These are phyloP conservation scores for Pogonognathellus flavescens DNA, from an alignment of 1,140 invertebrate species.

Conservation along the genomic window DNA sequence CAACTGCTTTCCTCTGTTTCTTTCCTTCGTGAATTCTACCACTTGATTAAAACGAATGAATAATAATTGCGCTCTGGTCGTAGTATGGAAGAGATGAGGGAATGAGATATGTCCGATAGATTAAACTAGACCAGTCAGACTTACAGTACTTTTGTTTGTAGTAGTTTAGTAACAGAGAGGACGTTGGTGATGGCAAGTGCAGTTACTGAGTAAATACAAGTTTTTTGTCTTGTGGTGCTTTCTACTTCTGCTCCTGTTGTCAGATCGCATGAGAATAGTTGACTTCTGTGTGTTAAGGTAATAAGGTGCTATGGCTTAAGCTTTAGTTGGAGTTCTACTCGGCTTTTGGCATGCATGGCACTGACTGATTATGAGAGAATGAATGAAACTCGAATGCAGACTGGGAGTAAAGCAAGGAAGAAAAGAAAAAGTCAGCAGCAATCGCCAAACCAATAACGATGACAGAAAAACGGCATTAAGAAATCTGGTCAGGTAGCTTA, in stretches of 20 bases:
- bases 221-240: slow-evolving; percentile 9
- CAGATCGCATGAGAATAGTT: background rate
- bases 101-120: too few relatives aligned
- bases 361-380: slow-evolving; percentile 22
- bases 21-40: too few relatives aligned
- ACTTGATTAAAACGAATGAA: too few relatives aligned
- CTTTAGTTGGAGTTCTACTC: too few relatives aligned
- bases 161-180: too few relatives aligned
- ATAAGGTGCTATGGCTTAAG: too few relatives aligned
- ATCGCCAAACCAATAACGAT: slow-evolving; percentile 13
- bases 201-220: background rate
- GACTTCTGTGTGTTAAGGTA: background rate
- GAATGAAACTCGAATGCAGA: background rate
- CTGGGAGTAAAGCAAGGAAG: background rate
- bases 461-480: slow-evolving; percentile 46
- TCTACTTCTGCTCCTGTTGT: background rate
- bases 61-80: too few relatives aligned
- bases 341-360: background rate
- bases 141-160: too few relatives aligned
- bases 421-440: background rate
- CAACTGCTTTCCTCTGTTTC: too few relatives aligned
- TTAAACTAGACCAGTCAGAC: too few relatives aligned
- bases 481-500: slow-evolving; percentile 48
- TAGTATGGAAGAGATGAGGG: too few relatives aligned
- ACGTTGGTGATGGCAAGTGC: background rate